A percentile compares a stretch with the other conserved stretches of the same genome.
Conservation (phyloP, 2,888 invertebrate species). For the Mimumesa dahlbomi region DNA sequence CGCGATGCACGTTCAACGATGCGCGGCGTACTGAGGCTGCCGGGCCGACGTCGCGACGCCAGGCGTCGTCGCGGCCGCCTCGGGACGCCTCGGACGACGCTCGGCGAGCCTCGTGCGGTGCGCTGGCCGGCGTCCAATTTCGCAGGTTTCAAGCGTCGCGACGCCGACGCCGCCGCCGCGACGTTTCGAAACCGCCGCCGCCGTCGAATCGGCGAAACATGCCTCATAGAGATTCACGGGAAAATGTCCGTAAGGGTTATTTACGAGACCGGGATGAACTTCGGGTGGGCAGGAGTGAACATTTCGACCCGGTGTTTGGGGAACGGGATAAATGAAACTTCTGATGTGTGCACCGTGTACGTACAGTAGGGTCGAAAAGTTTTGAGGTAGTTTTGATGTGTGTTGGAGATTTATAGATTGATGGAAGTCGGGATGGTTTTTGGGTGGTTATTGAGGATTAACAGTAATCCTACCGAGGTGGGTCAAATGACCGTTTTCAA, state of each 20-base stretch:
- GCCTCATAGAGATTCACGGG: neutral
- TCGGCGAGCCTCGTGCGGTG: conserved; percentile 34
- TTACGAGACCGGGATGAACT: neutral
- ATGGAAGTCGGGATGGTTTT: too few relatives aligned
- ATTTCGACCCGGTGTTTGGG: too few relatives aligned
- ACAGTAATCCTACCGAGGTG: too few relatives aligned
- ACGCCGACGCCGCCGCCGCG: neutral
- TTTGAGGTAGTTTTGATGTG: too few relatives aligned
- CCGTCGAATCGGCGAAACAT: conserved; percentile 11
- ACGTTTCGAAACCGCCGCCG: conserved; percentile 16
- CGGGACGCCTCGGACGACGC: conserved; percentile 48
- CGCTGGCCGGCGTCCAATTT: conserved; percentile 49
- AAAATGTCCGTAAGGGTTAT: neutral
- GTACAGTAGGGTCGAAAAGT: too few relatives aligned
- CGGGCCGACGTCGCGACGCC: conserved; percentile 62
- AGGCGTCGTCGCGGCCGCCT: conserved; percentile 61
- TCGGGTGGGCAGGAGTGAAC: neutral
- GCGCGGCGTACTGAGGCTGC: conserved; percentile 59
- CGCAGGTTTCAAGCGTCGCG: conserved; percentile 3
- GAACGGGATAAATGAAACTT: too few relatives aligned
- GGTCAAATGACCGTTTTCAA: too few relatives aligned
- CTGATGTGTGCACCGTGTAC: too few relatives aligned
- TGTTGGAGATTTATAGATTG: too few relatives aligned
- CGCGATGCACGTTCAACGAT: conserved; percentile 49
- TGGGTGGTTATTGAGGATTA: too few relatives aligned